Evolutionary conservation across 1,140 invertebrate species (phyloP), one percentile per base, ranked within the genome.

Genomic region (Catajapyx aquilonaris): DNA sequence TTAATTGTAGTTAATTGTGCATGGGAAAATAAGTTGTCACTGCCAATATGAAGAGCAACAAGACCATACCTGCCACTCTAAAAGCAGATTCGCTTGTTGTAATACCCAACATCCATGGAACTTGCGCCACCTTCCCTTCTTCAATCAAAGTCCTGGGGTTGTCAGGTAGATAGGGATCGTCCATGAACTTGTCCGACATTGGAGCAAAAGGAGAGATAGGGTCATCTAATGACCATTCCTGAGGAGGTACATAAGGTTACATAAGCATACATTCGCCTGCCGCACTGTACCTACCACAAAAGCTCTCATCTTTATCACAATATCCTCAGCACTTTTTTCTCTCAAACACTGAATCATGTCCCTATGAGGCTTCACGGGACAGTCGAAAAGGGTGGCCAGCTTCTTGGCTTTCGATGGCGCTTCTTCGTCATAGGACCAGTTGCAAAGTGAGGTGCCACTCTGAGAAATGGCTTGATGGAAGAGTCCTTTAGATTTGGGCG

Each of bases 391-490:
- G 15, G 30, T 20, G n/a, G 38, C 41, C 20, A 42, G 15, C 22
- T 19, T 21, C 9, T 16, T 19, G 4, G 36, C 37, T 19, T 33
- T 39, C 10, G 39, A 37, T 20, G 18, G 21, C 15, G 41, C 38
- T 18, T 41, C 18, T 15, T 19, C 15, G 5, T 42, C 38, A 18
- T 33, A 23, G 1, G 38, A 15, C 41, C 41, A 40, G 13, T 42
- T 28, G 32, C 41, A 42, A 20, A 40, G 20, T 10, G 37, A 31
- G 5, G 39, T 32, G 4, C 39, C 41, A 20, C 38, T 41, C 31
- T 42, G 41, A 5, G 19, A 20, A n/a, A 42, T 40, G 7, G 31
- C 39, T 10, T 35, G 38, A 2, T 40, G 41, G 20, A 42, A 42
- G 3, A 42, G 20, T 15, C 41, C 41, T 42, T n/a, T n/a, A n/a